Evolutionary conservation across 2,888 invertebrate species (phyloP).

Genomic region (Napeogenes inachia): DNA sequence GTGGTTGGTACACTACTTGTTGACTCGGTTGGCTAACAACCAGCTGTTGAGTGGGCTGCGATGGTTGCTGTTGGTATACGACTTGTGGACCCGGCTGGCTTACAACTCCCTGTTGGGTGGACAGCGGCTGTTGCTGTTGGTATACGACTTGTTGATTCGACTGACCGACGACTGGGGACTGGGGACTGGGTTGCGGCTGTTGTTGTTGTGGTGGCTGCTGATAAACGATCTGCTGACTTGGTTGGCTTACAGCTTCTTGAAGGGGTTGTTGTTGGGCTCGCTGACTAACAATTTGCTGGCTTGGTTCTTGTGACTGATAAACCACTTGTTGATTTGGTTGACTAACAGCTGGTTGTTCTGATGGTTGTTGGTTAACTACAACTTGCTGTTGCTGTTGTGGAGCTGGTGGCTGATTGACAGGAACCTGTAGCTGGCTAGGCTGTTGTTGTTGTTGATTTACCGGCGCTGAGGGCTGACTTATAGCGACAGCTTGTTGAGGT

Average conservation of each 20-base stretch:
- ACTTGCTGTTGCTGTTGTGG: conserved; percentile 11
- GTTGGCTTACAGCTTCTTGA: not conserved
- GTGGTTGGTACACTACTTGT: conserved; percentile 15
- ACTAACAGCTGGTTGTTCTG: conserved; percentile 2
- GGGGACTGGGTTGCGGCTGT: too few relatives aligned
- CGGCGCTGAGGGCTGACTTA: conserved; percentile 1
- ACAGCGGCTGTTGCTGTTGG: not conserved
- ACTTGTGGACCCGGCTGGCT: not conserved
- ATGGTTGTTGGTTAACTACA: conserved; percentile 7
- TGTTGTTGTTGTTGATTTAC: conserved; percentile 9
- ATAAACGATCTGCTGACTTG: not conserved
- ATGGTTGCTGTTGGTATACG: too few relatives aligned
- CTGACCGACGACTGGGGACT: not conserved
- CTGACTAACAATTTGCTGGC: too few relatives aligned
- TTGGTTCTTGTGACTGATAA: not conserved
- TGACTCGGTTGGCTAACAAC: too few relatives aligned
- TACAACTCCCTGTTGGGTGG: not conserved
- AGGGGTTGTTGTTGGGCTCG: not conserved
- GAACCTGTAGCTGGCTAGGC: conserved; percentile 16
- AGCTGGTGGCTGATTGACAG: conserved; percentile 24
- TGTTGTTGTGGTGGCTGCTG: too few relatives aligned
- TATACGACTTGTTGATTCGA: not conserved
- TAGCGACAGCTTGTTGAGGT: conserved; percentile 2
- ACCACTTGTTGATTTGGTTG: not conserved
- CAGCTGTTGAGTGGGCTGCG: too few relatives aligned